These are phyloP conservation scores for human (Homo sapiens) DNA, from an alignment of 2,113 vertebrate genomes.

Conservation along the genomic window GRCh38 chr1:86733501-86734000, in stretches of 20 bases:
- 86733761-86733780: neutral
- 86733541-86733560: neutral
- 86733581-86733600: neutral
- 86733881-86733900: neutral
- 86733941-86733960: neutral
- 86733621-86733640: neutral
- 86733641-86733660: constrained; percentile 16
- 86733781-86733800: neutral
- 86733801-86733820: constrained; percentile 23
- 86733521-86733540: neutral
- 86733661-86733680: neutral
- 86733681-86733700: neutral
- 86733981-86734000: constrained; percentile 4
- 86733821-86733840: neutral
- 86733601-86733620: constrained; percentile 23
- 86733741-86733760: neutral
- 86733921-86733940: constrained; percentile 15
- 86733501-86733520: neutral
- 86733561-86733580: neutral
- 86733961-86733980: neutral
- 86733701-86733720: constrained; percentile 37
- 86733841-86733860: neutral
- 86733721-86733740: neutral
- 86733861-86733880: neutral
- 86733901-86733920: neutral